Percentiles rank a stretch among this genome's conserved stretches.
These are phyloP conservation scores for Synaphobranchus kaupii DNA, from an alignment of 2,797 vertebrate genomes.

Conservation along the genomic window DNA sequence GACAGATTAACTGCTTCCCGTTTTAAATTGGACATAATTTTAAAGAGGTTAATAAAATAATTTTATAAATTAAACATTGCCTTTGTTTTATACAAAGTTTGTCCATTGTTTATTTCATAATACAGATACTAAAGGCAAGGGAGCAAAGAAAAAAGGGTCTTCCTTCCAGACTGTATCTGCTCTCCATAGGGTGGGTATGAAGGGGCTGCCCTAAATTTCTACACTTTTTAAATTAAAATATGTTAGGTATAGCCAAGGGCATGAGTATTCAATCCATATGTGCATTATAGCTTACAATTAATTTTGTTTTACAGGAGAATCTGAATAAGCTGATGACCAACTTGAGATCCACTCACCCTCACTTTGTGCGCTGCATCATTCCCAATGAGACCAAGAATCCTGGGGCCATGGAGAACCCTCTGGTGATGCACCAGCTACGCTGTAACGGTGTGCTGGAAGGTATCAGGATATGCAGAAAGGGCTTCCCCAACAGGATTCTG, in stretches of 20 bases:
- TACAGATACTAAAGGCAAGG: constrained; percentile 51
- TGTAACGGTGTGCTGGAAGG: constrained; percentile 61
- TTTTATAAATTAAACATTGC: too few relatives aligned
- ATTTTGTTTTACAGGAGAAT: constrained; percentile 46
- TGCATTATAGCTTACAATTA: too few relatives aligned
- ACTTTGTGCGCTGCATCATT: constrained; percentile 75
- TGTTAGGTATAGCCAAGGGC: neutral
- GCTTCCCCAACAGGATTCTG: constrained; percentile 78
- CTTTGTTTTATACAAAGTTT: neutral
- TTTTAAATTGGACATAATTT: too few relatives aligned
- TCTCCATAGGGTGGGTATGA: constrained; percentile 77
- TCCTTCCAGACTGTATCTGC: constrained; percentile 90
- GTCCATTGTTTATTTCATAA: too few relatives aligned
- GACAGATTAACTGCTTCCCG: too few relatives aligned
- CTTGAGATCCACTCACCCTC: constrained; percentile 72
- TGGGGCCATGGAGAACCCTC: constrained; percentile 60
- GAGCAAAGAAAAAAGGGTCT: constrained; percentile 84
- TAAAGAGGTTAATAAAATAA: too few relatives aligned
- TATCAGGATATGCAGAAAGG: constrained; percentile 68
- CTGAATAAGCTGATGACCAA: constrained; percentile 77
- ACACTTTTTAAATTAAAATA: too few relatives aligned
- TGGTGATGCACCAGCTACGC: constrained; percentile 59
- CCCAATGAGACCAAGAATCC: constrained; percentile 79
- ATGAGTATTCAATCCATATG: too few relatives aligned
- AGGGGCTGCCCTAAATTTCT: too few relatives aligned